Base-by-base conservation (phyloP, 2,888 invertebrate species). In the Chrysopilus asiliformis region DNA sequence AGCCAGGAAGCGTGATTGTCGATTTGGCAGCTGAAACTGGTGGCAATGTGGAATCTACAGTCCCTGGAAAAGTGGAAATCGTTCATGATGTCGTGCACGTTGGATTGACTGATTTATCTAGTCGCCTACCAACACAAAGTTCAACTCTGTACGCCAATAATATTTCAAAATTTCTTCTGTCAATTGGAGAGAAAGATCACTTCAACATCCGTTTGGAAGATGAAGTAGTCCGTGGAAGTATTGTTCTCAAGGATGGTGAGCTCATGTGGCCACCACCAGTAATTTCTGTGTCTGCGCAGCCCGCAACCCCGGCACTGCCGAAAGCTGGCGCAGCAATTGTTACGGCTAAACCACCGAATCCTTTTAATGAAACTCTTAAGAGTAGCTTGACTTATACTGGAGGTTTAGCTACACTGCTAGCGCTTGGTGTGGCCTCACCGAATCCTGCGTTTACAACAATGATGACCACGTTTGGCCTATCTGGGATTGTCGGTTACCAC, bases 61-160 rank as follows among this genome's bases (percentile, higher is more conserved):
- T 68, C 49, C 84, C 84, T 13, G 87, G 85, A 9, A 71, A 80
- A 60, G 65, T 85, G 30, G 74, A 75, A 45, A 68, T 68, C 12
- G 72, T 83, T 49, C 79, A 86, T 44, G 86, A 82, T 46, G 82
- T 90, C 17, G 76, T 78, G 1, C 89, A 90, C 60, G 70, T 90
- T 50, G 90, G 89, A 12, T 69, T 83, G 43, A 86, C 87, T 0
- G 87, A 90, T 64, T 61, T 90, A 35, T 81, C 89, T 10, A 82
- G 82, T 51, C 71, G 86, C 35, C 71, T 90, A 55, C 85, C 89
- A 1, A 82, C 86, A 1, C 86, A 87, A 59, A 79, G 85, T 36
- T 84, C 84, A 18, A 84, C 84, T 0, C 67, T 90, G 15, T 90
- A 87, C 55, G 84, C 81, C n/a, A 90, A 90, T 59, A 90, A 90